A percentile compares a stretch with the other conserved stretches of the same genome.
Evolutionary conservation across 1,140 invertebrate species (phyloP).

Genomic region (Drosophila biarmipes): DNA sequence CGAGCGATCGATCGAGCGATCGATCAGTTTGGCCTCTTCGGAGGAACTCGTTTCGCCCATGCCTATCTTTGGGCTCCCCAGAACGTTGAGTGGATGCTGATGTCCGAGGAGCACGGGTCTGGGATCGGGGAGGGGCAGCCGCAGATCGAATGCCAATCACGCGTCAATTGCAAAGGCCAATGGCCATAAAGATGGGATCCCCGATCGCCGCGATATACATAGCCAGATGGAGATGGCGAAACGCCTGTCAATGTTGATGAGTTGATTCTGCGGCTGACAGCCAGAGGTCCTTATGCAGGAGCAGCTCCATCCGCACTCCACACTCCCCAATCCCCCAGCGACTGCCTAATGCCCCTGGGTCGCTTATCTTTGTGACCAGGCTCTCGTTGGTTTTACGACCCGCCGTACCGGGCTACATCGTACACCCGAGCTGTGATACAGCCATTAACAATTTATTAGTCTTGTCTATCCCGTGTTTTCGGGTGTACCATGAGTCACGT

Average conservation of each 20-base stretch:
- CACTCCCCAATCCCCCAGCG: constrained; percentile 15
- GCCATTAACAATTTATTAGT: constrained; percentile 81
- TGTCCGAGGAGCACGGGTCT: constrained; percentile 1
- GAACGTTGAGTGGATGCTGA: constrained; percentile 25
- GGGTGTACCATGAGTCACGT: constrained; percentile 36
- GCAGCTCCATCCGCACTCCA: constrained; percentile 2
- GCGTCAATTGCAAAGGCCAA: constrained; percentile 71
- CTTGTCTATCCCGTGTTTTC: constrained; percentile 60
- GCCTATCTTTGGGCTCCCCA: constrained; percentile 61
- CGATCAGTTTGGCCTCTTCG: constrained; percentile 22
- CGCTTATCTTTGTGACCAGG: constrained; percentile 55
- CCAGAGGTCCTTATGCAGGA: constrained; percentile 66
- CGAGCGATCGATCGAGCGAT: constrained; percentile 7
- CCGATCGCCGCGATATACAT: constrained; percentile 19
- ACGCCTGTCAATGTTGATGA: constrained; percentile 75
- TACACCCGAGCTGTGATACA: constrained; percentile 77
- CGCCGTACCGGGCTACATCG: constrained; percentile 54
- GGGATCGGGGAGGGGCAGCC: constrained; percentile 6
- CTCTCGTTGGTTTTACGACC: constrained; percentile 52
- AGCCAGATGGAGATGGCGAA: constrained; percentile 40
- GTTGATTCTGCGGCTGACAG: constrained; percentile 75
- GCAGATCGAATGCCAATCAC: constrained; percentile 76
- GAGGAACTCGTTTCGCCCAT: constrained; percentile 56
- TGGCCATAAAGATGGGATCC: constrained; percentile 66
- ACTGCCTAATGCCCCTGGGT: constrained; percentile 58